Conservation (phyloP, 1,140 invertebrate genomes). For the Branchinecta lindahli region DNA sequence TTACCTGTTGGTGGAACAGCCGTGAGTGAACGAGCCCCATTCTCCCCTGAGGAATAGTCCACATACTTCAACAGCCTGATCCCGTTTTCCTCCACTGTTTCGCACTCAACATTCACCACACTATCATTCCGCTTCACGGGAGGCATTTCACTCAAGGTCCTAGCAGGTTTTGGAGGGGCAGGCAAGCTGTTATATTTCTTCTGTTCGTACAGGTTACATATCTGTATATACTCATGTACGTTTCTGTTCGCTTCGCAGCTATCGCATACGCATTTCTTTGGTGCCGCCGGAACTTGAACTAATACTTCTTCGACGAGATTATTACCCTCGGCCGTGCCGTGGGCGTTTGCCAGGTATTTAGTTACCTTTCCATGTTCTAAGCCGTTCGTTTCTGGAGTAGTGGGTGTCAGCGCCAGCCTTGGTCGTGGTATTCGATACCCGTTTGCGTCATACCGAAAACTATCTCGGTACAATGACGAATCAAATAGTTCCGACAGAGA, state of each 20-base stretch:
- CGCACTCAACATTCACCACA: not conserved
- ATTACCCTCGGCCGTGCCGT: not conserved
- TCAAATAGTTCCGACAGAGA: not conserved
- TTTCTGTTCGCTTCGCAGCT: not conserved
- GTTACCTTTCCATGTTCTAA: not conserved
- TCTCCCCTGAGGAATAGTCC: not conserved
- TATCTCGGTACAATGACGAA: not conserved
- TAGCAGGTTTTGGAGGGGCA: not conserved
- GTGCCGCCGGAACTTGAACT: not conserved
- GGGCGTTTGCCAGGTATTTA: not conserved
- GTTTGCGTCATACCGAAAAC: not conserved
- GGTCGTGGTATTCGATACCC: not conserved
- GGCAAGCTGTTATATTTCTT: not conserved
- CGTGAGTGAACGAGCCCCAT: not conserved
- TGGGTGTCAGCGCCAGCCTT: not conserved
- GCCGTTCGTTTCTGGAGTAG: not conserved
- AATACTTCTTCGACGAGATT: not conserved
- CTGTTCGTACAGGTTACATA: not conserved
- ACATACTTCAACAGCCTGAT: not conserved
- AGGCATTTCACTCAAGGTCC: not conserved
- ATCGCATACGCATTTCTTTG: not conserved
- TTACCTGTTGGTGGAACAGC: no score
- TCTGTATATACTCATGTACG: not conserved
- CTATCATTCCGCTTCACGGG: not conserved
- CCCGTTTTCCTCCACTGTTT: not conserved